Base-by-base conservation (phyloP, 2,888 invertebrate genomes). In the Epistrophella euchroma region DNA sequence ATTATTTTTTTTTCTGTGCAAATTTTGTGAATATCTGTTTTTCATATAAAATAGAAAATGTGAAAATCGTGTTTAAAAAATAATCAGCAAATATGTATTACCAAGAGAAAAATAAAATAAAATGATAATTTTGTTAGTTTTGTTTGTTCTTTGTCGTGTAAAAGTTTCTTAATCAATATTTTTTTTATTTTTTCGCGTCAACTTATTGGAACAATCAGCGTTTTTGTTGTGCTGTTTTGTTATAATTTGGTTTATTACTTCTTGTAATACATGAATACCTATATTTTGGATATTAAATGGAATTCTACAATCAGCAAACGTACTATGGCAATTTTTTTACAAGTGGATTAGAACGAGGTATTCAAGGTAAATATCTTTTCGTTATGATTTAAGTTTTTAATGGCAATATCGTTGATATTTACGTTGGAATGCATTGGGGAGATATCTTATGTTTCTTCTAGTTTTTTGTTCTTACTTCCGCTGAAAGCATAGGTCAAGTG, bases 281-380 rank as follows among this genome's bases (percentile, higher is more conserved):
- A 13, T 15, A 25, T 28, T 15, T 28, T 52, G 52, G 52, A 40
- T 22, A 35, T 58, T 56, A 37, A 84, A 84, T 84, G 83, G 83
- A 84, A 60, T 75, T 74, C 52, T 77, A 66, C 52, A 71, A 71
- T 45, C 58, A 73, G 28, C 73, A 43, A 28, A 37, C 74, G 11
- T 45, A 45, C 58, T 77, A 62, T 50, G 55, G 56, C 58, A 74
- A 82, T 78, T 82, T 82, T 64, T 66, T 66, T 47, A 62, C 73
- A 82, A 77, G 45, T 78, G 82, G 82, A 86, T 82, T 86, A 86
- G 82, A 86, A 82, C 74, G 70, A 73, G 82, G 71, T 66, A 55
- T 66, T 60, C 64, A 77, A 78, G 86, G 86, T 86, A 78, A 82
- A 60, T 52, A 70, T 72, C 25, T 6, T 2, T 7, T 25, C 11